Percentiles rank a stretch among this genome's conserved stretches.
Conservation (phyloP, 2,888 invertebrate species). For the Drosophila kambysellisi region DNA sequence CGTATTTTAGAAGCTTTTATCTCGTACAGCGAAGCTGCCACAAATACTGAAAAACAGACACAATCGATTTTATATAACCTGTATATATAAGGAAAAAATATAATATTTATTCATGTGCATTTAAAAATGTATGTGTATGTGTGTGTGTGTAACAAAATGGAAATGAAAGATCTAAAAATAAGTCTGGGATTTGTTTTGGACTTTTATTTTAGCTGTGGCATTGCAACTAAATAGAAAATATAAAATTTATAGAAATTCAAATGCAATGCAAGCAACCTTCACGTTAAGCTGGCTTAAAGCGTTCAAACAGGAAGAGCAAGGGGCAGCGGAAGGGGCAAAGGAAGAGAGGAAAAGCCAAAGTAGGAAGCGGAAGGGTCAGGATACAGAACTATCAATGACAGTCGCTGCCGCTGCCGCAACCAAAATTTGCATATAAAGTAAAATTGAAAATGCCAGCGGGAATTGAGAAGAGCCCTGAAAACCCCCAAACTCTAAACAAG, state of each 20-base stretch:
- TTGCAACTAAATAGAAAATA: conserved; percentile 71
- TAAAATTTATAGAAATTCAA: conserved; percentile 76
- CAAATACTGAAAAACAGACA: not conserved
- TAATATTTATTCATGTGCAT: not conserved
- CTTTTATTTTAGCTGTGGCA: conserved; percentile 31
- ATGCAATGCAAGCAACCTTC: conserved; percentile 49
- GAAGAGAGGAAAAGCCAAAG: not conserved
- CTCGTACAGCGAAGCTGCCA: not conserved
- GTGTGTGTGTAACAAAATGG: conserved; percentile 13
- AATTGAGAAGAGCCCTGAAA: conserved; percentile 46
- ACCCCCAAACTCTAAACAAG: conserved; percentile 47
- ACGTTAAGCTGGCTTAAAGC: conserved; percentile 74
- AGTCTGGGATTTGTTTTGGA: conserved; percentile 23
- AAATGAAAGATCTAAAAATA: conserved; percentile 43
- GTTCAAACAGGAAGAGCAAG: conserved; percentile 21
- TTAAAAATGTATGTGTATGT: not conserved
- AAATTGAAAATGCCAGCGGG: conserved; percentile 79
- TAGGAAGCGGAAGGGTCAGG: conserved; percentile 26
- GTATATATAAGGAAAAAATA: not conserved
- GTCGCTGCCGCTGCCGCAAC: conserved; percentile 33
- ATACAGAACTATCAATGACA: conserved; percentile 67
- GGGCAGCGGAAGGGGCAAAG: not conserved
- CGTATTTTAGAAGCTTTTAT: conserved; percentile 3
- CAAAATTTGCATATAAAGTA: conserved; percentile 80
- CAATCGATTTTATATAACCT: not conserved